Evolutionary conservation across 1,140 invertebrate species (phyloP).

Genomic region (Trachelipus rathkii): DNA sequence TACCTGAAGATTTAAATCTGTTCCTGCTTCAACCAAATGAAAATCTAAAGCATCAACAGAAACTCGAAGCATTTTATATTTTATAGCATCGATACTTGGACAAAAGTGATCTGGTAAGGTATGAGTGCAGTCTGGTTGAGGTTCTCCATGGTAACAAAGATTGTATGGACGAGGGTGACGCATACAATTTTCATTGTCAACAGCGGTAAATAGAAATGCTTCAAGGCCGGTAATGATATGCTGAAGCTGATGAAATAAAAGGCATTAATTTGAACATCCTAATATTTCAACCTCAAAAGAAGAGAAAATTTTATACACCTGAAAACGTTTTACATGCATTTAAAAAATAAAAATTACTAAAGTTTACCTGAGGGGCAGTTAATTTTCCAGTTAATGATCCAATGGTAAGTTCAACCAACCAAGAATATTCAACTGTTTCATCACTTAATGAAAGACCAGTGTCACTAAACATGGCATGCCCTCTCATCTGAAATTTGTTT

Average conservation of each 20-base stretch:
- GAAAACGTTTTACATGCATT: no score
- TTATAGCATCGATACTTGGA: constrained; percentile 82
- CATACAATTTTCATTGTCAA: constrained; percentile 83
- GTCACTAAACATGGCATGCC: constrained; percentile 96
- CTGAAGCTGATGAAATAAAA: constrained; percentile 58
- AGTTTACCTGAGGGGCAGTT: constrained; percentile 54
- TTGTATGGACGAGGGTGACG: constrained; percentile 69
- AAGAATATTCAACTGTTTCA: constrained; percentile 94
- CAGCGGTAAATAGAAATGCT: constrained; percentile 77
- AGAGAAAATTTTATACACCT: no score
- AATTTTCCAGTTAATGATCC: constrained; percentile 58
- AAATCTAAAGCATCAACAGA: constrained; percentile 87
- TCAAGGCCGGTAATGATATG: constrained; percentile 81
- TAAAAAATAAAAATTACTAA: not conserved
- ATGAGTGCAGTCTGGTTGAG: constrained; percentile 65
- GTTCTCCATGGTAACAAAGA: constrained; percentile 79
- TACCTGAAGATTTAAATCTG: constrained; percentile 79
- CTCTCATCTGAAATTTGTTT: constrained; percentile 62
- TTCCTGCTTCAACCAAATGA: constrained; percentile 82
- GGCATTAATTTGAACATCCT: no score
- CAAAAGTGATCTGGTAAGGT: constrained; percentile 55
- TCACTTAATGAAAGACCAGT: constrained; percentile 80
- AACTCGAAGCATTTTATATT: constrained; percentile 88
- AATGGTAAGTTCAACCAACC: constrained; percentile 64
- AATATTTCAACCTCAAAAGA: no score